A percentile compares a stretch with the other conserved stretches of the same genome.
Conservation (phyloP, 2,888 invertebrate species). For the Halictus ligatus region DNA sequence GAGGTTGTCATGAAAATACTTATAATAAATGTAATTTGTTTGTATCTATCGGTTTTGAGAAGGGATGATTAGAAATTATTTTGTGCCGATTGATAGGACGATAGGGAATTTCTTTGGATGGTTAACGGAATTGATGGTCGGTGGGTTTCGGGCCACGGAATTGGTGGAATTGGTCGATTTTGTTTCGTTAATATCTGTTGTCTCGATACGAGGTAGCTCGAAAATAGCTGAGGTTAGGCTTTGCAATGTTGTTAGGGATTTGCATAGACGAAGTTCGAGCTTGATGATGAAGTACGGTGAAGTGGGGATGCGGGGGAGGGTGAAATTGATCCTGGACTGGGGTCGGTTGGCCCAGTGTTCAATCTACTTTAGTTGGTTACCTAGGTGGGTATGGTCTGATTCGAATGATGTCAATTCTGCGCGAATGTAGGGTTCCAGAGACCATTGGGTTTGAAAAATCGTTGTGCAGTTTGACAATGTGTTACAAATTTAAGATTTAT, state of each 20-base stretch:
- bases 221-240: constrained; percentile 4
- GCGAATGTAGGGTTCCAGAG: background rate
- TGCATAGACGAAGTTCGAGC: constrained; percentile 1
- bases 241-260: constrained; percentile 6
- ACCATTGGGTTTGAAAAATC: background rate
- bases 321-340: constrained; percentile 2
- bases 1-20: no score
- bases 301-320: background rate
- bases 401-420: constrained; percentile 8
- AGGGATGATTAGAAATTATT: no score
- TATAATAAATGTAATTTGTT: no score
- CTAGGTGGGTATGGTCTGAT: background rate
- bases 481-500: background rate
- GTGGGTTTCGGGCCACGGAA: background rate
- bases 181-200: background rate
- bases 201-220: background rate
- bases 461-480: background rate
- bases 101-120: no score
- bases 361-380: constrained; percentile 4
- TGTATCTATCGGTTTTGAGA: no score
- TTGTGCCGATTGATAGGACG: no score
- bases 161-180: background rate
- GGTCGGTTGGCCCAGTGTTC: background rate
- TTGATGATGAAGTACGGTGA: constrained; percentile 5
- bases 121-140: background rate